Evolutionary conservation across 2,113 vertebrate species (phyloP).

Genomic region (Sinocyclocheilus anshuiensis): DNA sequence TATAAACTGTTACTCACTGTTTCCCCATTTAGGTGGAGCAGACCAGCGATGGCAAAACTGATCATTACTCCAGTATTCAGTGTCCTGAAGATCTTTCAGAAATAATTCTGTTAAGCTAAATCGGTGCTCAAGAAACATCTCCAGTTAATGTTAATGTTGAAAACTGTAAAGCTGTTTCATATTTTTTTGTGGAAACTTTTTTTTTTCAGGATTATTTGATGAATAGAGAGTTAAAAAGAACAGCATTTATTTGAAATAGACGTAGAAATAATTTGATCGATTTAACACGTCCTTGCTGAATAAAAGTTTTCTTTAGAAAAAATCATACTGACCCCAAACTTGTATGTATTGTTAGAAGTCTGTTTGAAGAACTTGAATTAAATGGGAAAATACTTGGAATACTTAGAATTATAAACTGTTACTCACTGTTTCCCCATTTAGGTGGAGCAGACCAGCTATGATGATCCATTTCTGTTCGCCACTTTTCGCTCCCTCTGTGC

Average conservation of each 20-base stretch:
- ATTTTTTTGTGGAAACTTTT: no score
- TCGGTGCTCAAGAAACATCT: neutral
- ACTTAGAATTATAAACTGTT: neutral
- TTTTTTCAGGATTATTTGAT: no score
- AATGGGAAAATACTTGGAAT: neutral
- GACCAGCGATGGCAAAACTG: conserved; percentile 60
- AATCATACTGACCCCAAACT: no score
- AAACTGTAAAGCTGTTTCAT: neutral
- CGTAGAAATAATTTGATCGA: no score
- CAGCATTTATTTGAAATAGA: no score
- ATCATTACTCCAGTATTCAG: neutral
- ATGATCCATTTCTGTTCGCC: conserved; percentile 90
- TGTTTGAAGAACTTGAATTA: neutral
- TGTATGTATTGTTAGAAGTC: no score
- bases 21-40: conserved; percentile 76
- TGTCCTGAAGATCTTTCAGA: neutral
- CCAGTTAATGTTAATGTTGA: neutral
- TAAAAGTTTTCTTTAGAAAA: no score
- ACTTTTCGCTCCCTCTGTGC: conserved; percentile 89
- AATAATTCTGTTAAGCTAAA: neutral
- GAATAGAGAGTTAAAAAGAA: no score
- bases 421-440: conserved; percentile 55
- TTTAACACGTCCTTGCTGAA: no score
- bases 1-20: neutral
- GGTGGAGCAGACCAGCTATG: conserved; percentile 81